These are phyloP conservation scores for Spilosoma lubricipeda DNA, from an alignment of 2,888 invertebrate species.

Conservation along the genomic window DNA sequence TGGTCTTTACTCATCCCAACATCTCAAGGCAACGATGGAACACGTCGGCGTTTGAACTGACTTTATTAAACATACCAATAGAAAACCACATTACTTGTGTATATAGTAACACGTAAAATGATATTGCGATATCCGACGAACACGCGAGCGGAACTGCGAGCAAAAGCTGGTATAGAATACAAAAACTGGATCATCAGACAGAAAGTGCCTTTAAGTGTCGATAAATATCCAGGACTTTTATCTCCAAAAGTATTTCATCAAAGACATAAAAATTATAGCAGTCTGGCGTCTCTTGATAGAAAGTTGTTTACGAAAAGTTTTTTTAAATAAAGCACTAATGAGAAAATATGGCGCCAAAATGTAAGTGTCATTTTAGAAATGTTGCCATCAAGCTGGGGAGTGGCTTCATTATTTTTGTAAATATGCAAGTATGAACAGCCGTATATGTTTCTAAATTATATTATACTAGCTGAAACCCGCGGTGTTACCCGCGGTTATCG, in stretches of 20 bases:
- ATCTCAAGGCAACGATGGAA: no score
- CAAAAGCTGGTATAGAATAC: background rate
- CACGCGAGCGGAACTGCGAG: no score
- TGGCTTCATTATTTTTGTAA: background rate
- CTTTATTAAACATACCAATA: no score
- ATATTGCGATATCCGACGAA: no score
- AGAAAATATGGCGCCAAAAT: background rate
- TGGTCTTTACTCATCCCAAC: no score
- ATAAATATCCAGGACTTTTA: slow-evolving; percentile 11
- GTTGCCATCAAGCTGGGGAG: background rate
- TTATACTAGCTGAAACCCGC: no score
- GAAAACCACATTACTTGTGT: no score
- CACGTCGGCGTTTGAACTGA: no score
- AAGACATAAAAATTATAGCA: slow-evolving; percentile 12
- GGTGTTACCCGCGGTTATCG: no score
- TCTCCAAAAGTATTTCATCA: background rate
- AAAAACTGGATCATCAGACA: background rate
- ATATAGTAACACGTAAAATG: no score
- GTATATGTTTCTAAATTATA: no score
- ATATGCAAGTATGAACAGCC: background rate
- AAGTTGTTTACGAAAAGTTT: slow-evolving; percentile 7
- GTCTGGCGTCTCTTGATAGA: slow-evolving; percentile 7
- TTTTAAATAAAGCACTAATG: slow-evolving; percentile 1
- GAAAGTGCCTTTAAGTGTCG: slow-evolving; percentile 9
- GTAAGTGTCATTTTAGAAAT: background rate